Evolutionary conservation across 1,140 invertebrate species (phyloP), one percentile per base, ranked within the genome.

Genomic region (Aphis gossypii): DNA sequence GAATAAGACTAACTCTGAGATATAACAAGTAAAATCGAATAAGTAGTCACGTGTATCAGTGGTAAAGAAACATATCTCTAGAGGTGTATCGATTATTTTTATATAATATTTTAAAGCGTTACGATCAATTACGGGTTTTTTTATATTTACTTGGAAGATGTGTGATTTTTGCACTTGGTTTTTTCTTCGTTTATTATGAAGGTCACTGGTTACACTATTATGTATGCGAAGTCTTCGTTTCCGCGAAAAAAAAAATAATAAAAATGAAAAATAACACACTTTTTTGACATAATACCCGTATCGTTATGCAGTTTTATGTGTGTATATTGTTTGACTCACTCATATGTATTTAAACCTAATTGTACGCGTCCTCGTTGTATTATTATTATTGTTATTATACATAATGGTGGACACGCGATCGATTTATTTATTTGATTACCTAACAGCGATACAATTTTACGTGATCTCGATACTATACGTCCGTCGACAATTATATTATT

Each of bases 351-450:
- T 68, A n/a, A n/a, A 18, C 18, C 5, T 68, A n/a, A 68, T 68
- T 76, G 30, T 6, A 76, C 14, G n/a, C n/a, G 60, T 76, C 60
- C 60, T 76, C 60, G 30, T 76, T n/a, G 18, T 76, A n/a, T 76
- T 76, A n/a, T 68, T 68, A 68, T 68, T 68, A 76, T 60, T 60
- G 8, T 56, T 60, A 60, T 14, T 48, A 48, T n/a, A n/a, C 3
- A 76, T n/a, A n/a, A n/a, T 76, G 30, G n/a, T 76, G 60, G n/a
- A 76, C 60, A 76, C 60, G 60, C 60, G 60, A 76, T n/a, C 14
- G 30, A 76, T 76, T 76, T 76, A 76, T 76, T 76, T 76, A 76
- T 76, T 76, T 76, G 60, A 76, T 76, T 76, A 76, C 60, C 11
- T 18, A 76, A 76, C 30, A 76, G 4, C 60, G 60, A n/a, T 76